Evolutionary conservation across 2,113 vertebrate species (phyloP).

Genomic region (Solenodon paradoxus): DNA sequence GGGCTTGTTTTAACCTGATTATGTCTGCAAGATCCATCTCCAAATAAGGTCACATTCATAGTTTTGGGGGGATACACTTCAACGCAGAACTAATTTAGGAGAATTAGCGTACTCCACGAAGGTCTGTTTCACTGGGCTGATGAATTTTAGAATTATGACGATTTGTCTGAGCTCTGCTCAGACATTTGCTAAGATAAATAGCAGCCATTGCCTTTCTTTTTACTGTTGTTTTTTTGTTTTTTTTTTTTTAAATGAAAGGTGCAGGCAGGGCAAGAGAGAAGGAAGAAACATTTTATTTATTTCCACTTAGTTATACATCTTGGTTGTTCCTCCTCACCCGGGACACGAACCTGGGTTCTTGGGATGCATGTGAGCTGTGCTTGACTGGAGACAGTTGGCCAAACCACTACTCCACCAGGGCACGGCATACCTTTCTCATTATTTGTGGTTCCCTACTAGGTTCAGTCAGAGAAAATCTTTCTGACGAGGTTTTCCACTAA

Average conservation of each 20-base stretch:
- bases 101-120: neutral
- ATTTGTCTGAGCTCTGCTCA: neutral
- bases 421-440: no score
- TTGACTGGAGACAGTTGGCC: no score
- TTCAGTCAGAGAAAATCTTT: neutral
- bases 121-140: neutral
- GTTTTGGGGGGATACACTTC: neutral
- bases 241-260: no score
- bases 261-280: no score
- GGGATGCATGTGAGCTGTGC: no score
- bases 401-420: no score
- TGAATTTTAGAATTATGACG: neutral
- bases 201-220: neutral
- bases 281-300: no score
- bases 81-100: neutral
- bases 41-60: neutral
- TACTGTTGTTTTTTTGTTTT: no score
- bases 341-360: no score
- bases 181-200: neutral
- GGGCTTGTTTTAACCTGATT: neutral
- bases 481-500: neutral
- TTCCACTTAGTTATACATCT: no score
- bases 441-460: neutral
- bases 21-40: neutral
- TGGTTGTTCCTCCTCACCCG: no score